These are phyloP conservation scores for Lota lota DNA, from an alignment of 2,113 vertebrate genomes.

Conservation along the genomic window DNA sequence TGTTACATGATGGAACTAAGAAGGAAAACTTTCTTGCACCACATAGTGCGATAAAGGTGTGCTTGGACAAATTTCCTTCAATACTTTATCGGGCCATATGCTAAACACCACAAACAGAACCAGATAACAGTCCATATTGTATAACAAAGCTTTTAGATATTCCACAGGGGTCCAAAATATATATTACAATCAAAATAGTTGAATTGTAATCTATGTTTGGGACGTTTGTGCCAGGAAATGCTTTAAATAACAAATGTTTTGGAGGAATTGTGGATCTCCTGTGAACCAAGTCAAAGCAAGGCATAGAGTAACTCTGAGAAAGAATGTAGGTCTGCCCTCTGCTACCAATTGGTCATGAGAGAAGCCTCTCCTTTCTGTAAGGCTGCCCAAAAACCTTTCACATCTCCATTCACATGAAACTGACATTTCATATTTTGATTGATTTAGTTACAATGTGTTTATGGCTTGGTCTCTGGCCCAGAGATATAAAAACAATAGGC, in stretches of 20 bases:
- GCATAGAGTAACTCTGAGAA: slow-evolving; percentile 38
- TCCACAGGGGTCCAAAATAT: background rate
- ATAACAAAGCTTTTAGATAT: background rate
- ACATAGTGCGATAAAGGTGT: too few relatives aligned
- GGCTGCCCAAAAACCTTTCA: slow-evolving; percentile 43
- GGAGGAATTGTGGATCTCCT: slow-evolving; percentile 37
- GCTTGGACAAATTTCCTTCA: too few relatives aligned
- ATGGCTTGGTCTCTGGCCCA: slow-evolving; percentile 3
- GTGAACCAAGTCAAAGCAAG: slow-evolving; percentile 40
- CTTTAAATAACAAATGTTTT: slow-evolving; percentile 48
- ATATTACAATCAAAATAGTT: background rate
- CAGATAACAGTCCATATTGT: too few relatives aligned
- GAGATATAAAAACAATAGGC: slow-evolving; percentile 42
- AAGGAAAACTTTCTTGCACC: too few relatives aligned
- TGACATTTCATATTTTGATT: background rate
- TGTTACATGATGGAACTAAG: background rate
- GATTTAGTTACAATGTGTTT: slow-evolving; percentile 2
- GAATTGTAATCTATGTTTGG: slow-evolving; percentile 7
- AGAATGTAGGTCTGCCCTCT: slow-evolving; percentile 29
- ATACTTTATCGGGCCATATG: too few relatives aligned
- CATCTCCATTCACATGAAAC: slow-evolving; percentile 39
- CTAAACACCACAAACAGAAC: too few relatives aligned
- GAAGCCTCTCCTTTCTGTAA: slow-evolving; percentile 29
- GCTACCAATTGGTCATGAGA: slow-evolving; percentile 45
- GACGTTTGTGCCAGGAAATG: slow-evolving; percentile 33